These are phyloP conservation scores for Nezara viridula DNA, from an alignment of 2,888 invertebrate genomes.

Conservation along the genomic window DNA sequence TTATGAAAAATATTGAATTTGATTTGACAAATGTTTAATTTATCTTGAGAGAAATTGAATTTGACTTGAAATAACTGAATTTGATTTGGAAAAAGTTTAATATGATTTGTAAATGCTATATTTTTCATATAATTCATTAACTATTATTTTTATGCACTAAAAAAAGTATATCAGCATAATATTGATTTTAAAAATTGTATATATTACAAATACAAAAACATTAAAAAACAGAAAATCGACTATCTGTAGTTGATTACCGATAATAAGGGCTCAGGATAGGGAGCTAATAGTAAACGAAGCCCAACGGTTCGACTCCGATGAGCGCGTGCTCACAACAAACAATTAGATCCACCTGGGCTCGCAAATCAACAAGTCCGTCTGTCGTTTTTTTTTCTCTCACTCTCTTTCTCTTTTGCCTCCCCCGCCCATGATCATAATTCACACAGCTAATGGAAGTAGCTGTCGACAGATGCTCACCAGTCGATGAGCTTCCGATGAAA, in stretches of 20 bases:
- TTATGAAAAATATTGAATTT: too few species aligned
- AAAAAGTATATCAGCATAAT: too few species aligned
- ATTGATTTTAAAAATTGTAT: too few species aligned
- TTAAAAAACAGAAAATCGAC: neutral
- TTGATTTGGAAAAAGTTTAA: too few species aligned
- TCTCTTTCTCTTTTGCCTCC: neutral
- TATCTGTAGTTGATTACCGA: neutral
- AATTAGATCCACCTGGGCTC: conserved; percentile 37
- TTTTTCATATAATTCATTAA: too few species aligned
- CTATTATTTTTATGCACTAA: too few species aligned
- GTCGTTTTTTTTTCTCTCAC: neutral
- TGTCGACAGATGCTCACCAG: conserved; percentile 38
- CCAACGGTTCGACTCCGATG: conserved; percentile 29
- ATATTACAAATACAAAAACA: too few species aligned
- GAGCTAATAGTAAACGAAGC: neutral
- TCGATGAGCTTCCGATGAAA: conserved; percentile 42
- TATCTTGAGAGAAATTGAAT: too few species aligned
- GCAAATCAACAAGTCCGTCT: conserved; percentile 51
- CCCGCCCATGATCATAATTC: conserved; percentile 24
- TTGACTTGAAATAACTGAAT: too few species aligned
- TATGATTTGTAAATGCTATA: too few species aligned
- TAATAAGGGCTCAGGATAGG: neutral
- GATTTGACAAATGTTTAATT: too few species aligned
- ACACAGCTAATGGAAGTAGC: conserved; percentile 19
- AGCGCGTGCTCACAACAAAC: conserved; percentile 46